Percentiles rank a stretch among this genome's conserved stretches.
Evolutionary conservation across 2,888 invertebrate species (phyloP).

Genomic region (Aporophyla nigra): DNA sequence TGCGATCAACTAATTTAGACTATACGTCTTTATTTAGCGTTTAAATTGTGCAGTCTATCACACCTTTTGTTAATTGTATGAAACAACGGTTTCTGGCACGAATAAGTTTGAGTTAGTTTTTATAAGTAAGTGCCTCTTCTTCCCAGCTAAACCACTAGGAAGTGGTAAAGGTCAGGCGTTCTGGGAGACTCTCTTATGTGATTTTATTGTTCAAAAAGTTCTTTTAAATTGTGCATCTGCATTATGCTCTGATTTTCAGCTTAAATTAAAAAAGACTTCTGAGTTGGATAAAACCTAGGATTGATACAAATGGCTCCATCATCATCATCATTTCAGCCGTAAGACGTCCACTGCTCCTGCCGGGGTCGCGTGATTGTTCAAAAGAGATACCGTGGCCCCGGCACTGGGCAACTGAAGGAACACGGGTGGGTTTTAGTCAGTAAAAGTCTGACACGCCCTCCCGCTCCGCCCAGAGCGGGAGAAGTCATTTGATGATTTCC

Average conservation of each 20-base stretch:
- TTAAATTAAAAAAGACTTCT: not conserved
- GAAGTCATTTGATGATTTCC: too few relatives aligned
- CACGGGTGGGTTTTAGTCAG: too few relatives aligned
- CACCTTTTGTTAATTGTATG: not conserved
- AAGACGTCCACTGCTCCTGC: too few relatives aligned
- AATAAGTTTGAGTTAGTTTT: not conserved
- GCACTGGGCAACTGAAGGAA: too few relatives aligned
- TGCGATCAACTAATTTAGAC: constrained; percentile 70
- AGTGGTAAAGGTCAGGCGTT: not conserved
- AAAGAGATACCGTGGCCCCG: too few relatives aligned
- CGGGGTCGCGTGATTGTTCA: too few relatives aligned
- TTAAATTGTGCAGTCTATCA: not conserved
- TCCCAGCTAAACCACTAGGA: not conserved
- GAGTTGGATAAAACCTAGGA: not conserved
- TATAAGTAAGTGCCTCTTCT: not conserved
- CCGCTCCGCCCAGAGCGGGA: too few relatives aligned
- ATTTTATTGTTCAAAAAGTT: not conserved
- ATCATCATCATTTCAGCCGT: too few relatives aligned
- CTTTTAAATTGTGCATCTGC: too few relatives aligned
- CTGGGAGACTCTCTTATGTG: not conserved
- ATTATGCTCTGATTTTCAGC: not conserved
- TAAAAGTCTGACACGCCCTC: too few relatives aligned
- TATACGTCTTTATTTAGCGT: constrained; percentile 37
- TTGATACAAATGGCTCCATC: too few relatives aligned
- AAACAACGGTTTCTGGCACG: not conserved